Base-by-base conservation (phyloP, 2,888 invertebrate species). In the Leptothorax acervorum region DNA sequence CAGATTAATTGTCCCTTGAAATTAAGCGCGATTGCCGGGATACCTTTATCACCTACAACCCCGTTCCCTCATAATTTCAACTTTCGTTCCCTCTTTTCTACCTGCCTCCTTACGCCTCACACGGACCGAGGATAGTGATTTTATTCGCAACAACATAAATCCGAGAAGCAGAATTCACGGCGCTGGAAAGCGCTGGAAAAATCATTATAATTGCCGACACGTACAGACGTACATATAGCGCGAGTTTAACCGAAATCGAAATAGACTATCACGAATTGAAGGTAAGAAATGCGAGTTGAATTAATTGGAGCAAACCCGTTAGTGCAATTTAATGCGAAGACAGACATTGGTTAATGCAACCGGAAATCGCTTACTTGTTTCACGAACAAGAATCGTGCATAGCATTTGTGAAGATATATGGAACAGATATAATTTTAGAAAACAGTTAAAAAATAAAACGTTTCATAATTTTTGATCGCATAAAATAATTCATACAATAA, bases 1-100 rank as follows among this genome's bases (percentile, higher is more conserved):
- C 78, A 85, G 82, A 88, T 88, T 88, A 87, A 88, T 88, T 79
- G 82, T 87, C 66, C 78, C 62, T 63, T 68, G 79, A 79, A 85
- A 84, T 86, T 83, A 85, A 78, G 71, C 53, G 51, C 78, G 81
- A 71, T 84, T 57, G 66, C 48, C 57, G 48, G 31, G 48, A 84
- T 76, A 86, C 83, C 75, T 87, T 86, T 81, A 86, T 87, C 86
- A 81, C 84, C 31, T 71, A 60, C 74, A 62, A 70, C 45, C 51
- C 35, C 62, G 39, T 62, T 57, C 78, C 23, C 79, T 71, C 75
- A 55, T 87, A 75, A 78, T 68, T 83, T 70, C 68, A 57, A 63
- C 57, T 74, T 51, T 51, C 42, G 18, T 35, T 51, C 71, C 8
- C 70, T 73, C 15, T 12, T 23, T 48, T 45, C 31, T 48, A 28